Evolutionary conservation across 2,888 invertebrate genomes (phyloP).

Genomic region (Macrophya annulata): DNA sequence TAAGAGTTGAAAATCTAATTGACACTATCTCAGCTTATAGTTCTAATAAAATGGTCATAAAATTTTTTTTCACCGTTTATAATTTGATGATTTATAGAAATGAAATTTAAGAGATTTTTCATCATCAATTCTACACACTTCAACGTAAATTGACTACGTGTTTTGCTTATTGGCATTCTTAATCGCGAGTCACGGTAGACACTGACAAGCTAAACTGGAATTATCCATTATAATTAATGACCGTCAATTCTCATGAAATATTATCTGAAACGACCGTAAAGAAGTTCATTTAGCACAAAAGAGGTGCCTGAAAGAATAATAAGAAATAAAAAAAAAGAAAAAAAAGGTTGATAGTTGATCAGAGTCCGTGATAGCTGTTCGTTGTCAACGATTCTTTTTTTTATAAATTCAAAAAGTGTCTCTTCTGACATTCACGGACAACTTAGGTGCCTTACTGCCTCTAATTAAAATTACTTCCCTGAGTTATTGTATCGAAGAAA

Average conservation of each 20-base stretch:
- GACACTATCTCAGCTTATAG: neutral
- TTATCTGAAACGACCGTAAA: neutral
- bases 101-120: neutral
- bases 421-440: neutral
- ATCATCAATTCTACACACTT: neutral
- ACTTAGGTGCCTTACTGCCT: neutral
- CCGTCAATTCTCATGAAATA: neutral
- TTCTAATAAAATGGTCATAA: neutral
- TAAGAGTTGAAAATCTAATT: neutral
- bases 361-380: neutral
- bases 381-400: neutral
- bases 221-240: conserved; percentile 9
- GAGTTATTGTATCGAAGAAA: neutral
- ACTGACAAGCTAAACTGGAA: neutral
- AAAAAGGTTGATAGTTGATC: conserved; percentile 12
- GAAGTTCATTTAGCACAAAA: neutral
- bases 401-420: neutral
- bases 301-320: neutral
- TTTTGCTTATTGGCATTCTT: neutral
- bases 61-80: neutral
- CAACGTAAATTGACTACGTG: neutral
- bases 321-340: neutral
- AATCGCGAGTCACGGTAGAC: neutral
- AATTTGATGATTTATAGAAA: neutral
- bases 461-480: conserved; percentile 44